A percentile compares a stretch with the other conserved stretches of the same genome.
Conservation (phyloP, 2,113 vertebrate genomes). For the Tonatia bakeri region DNA sequence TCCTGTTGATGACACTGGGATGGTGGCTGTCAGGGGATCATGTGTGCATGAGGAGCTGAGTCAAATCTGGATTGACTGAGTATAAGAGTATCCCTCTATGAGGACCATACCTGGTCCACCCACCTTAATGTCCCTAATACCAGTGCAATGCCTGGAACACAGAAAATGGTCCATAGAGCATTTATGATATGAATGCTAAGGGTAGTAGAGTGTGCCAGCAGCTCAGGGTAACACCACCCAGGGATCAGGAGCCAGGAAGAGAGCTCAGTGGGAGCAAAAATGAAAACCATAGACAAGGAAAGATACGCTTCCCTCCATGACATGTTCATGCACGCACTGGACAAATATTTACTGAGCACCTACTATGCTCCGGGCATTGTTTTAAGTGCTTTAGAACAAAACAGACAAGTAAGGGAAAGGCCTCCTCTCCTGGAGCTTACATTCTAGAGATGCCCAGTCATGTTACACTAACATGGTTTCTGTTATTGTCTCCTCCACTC, state of each 20-base stretch:
- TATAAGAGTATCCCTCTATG: neutral
- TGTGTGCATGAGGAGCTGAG: neutral
- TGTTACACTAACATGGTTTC: neutral
- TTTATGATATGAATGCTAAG: neutral
- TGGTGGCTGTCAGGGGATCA: neutral
- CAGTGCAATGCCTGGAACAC: neutral
- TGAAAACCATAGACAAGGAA: neutral
- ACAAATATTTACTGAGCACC: neutral
- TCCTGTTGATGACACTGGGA: neutral
- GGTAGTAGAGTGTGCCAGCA: neutral
- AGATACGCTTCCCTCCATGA: neutral
- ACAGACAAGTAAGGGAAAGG: neutral
- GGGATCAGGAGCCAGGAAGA: neutral
- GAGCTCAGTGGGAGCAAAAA: neutral
- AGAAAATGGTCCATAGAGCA: neutral
- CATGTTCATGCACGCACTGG: neutral
- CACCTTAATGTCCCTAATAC: neutral
- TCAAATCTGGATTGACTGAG: neutral
- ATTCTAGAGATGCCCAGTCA: neutral
- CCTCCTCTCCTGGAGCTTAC: neutral
- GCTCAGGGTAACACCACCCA: neutral
- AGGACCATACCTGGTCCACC: neutral
- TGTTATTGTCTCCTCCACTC: neutral
- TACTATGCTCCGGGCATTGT: neutral
- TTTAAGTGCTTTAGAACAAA: neutral